Conservation (phyloP, 37 sponge, comb jelly and placozoan species). For the Tethya wilhelma region DNA sequence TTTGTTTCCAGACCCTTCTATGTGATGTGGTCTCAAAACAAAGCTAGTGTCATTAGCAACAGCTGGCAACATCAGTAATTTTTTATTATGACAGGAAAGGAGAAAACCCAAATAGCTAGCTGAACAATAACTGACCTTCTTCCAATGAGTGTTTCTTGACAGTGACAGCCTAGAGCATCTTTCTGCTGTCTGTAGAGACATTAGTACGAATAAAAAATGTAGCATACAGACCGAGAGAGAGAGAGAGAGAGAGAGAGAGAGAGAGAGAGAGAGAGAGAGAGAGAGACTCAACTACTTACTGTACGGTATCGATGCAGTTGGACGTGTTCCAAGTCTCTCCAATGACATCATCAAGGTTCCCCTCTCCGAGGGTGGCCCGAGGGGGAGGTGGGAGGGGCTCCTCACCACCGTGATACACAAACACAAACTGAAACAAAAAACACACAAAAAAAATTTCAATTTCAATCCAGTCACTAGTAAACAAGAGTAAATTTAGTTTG, state of each 20-base stretch:
- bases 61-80: no score
- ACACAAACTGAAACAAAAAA: conserved; percentile 55
- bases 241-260: conserved; percentile 14
- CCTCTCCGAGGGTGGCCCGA: conserved; percentile 28
- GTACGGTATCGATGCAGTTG: conserved; percentile 31
- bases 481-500: no score
- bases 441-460: background rate
- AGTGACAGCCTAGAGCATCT: conserved; percentile 26
- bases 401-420: conserved; percentile 69
- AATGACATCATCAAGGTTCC: conserved; percentile 7
- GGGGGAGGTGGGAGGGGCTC: conserved; percentile 28
- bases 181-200: conserved; percentile 42
- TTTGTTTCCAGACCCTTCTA: background rate
- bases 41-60: no score
- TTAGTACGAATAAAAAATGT: no score
- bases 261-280: conserved; percentile 17
- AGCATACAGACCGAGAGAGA: background rate
- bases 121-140: no score
- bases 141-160: conserved; percentile 44
- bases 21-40: no score
- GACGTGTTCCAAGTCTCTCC: conserved; percentile 50
- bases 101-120: no score
- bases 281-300: conserved; percentile 32
- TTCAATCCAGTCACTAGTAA: background rate
- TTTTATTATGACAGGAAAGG: no score